phyloP scores from a whole-genome alignment of 1,140 invertebrate genomes.

The Macrostomum lignano region DNA sequence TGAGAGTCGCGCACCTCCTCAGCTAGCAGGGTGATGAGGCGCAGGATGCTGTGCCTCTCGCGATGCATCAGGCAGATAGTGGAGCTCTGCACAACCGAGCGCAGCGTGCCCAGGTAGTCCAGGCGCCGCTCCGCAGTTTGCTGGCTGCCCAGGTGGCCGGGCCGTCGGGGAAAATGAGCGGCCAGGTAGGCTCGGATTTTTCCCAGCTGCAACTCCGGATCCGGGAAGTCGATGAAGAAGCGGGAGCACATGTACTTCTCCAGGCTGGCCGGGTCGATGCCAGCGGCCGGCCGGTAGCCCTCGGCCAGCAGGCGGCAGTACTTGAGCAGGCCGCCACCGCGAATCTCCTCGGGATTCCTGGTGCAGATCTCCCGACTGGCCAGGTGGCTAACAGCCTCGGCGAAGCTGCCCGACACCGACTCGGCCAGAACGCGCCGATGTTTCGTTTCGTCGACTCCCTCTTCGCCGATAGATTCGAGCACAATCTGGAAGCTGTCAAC shows the following conservation, averaged over 20 bases:
- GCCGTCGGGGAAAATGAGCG: constrained; percentile 9
- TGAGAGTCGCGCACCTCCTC: no score
- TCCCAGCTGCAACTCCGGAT: constrained; percentile 57
- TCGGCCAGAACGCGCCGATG: constrained; percentile 76
- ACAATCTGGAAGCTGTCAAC: constrained; percentile 97
- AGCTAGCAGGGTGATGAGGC: no score
- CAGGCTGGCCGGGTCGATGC: constrained; percentile 57
- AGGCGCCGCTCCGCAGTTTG: no score
- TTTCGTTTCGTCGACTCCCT: constrained; percentile 45
- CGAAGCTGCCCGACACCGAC: constrained; percentile 84
- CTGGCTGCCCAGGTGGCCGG: no score
- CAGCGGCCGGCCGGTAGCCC: constrained; percentile 54
- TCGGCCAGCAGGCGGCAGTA: constrained; percentile 83
- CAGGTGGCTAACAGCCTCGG: constrained; percentile 67
- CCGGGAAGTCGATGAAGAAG: constrained; percentile 97
- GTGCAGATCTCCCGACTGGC: constrained; percentile 74
- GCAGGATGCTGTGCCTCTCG: no score
- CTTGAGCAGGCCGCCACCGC: constrained; percentile 90
- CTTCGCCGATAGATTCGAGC: constrained; percentile 58
- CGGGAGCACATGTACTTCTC: constrained; percentile 98
- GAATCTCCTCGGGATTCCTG: constrained; percentile 80
- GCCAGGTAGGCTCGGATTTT: constrained; percentile 76
- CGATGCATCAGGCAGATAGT: no score
- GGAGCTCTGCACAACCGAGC: no score
- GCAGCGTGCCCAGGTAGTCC: no score